Evolutionary conservation across 1,140 invertebrate species (phyloP).

Genomic region (Galendromus occidentalis): DNA sequence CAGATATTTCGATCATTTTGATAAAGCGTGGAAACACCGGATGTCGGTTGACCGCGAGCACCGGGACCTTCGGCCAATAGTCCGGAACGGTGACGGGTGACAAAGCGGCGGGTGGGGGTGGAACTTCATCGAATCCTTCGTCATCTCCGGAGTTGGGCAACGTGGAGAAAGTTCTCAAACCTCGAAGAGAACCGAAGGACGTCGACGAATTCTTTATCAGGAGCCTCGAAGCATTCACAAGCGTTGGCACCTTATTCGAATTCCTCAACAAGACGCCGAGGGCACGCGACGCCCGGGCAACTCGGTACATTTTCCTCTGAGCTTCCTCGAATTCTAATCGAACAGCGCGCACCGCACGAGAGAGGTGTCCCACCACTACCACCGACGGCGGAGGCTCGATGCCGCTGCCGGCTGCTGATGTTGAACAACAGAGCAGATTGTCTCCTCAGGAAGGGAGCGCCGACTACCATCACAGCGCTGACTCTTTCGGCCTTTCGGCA

Average conservation of each 20-base stretch:
- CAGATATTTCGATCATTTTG: slow-evolving; percentile 83
- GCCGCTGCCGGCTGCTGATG: too few relatives aligned
- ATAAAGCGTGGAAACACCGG: slow-evolving; percentile 96
- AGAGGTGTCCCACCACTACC: too few relatives aligned
- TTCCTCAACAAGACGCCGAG: neutral
- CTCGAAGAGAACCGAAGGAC: neutral
- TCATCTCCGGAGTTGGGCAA: neutral
- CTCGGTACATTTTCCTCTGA: neutral
- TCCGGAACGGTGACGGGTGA: slow-evolving; percentile 73
- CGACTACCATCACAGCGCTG: too few relatives aligned
- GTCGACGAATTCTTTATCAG: neutral
- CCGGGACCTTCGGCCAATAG: slow-evolving; percentile 80
- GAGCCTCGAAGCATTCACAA: neutral
- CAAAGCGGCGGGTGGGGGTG: neutral
- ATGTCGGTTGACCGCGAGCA: slow-evolving; percentile 79
- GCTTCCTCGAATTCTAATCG: too few relatives aligned
- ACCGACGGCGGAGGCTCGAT: too few relatives aligned
- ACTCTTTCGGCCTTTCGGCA: too few relatives aligned
- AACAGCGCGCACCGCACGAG: too few relatives aligned
- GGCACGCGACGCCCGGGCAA: neutral
- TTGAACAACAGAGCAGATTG: too few relatives aligned
- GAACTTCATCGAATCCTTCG: neutral
- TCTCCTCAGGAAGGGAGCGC: too few relatives aligned
- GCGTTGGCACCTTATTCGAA: neutral
- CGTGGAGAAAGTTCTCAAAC: neutral